Evolutionary conservation across 2,888 invertebrate genomes (phyloP), one percentile per base, ranked within the genome.

Genomic region (Dasysyrphus tricinctus): DNA sequence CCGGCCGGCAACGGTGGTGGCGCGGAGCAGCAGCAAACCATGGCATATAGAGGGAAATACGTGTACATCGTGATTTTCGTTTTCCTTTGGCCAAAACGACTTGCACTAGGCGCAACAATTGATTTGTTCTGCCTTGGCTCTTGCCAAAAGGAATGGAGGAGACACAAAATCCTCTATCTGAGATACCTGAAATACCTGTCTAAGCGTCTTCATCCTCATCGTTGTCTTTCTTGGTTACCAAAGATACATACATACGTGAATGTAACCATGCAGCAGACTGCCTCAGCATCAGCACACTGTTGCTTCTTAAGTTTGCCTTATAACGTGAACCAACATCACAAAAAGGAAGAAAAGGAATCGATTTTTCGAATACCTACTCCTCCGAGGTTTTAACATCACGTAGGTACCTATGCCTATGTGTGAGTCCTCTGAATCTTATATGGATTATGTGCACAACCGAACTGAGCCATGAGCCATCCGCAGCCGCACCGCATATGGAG

Each of bases 141-240:
- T 54, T 7, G n/a, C 32, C 32, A 29, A n/a, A 49, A 37, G 51
- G 54, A 54, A 54, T 56, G 29, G 19, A 11, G 32, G 63, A 81
- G 70, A 42, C 29, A 73, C 39, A 54, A 51, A 54, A 72, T 67
- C 65, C 70, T 51, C 61, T 37, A 44, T 37, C 49, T 29, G 44
- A 54, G 65, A 80, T 85, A 85, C 84, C 84, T 77, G 84, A 85
- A 85, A 85, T 85, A 85, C 84, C 84, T 77, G 84, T 85, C 76
- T 32, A 34, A 80, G 76, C 80, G 72, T 76, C 80, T 42, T 47
- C 65, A 47, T 70, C 59, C 59, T 72, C 19, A 47, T 56, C 37
- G 51, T 42, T 9, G 19, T 49, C 9, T 7, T 37, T 37, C 8
- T 24, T 57, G 34, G 73, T 39, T 67, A 44, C 14, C 24, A 34